Base-by-base conservation (phyloP, 1,140 invertebrate species). In the Drosophila persimilis region DNA sequence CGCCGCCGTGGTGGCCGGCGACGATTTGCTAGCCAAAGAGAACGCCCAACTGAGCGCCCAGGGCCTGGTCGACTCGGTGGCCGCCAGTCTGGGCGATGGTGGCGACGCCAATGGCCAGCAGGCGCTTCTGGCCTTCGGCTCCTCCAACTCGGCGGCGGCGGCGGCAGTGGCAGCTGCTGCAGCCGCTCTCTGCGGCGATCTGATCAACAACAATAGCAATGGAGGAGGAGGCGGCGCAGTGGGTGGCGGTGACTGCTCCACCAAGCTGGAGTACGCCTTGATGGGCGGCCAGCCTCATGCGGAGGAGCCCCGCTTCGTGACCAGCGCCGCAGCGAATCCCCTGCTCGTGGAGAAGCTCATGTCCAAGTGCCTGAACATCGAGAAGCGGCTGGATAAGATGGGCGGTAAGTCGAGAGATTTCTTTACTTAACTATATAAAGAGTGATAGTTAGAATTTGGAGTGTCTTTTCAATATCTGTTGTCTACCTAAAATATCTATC, bases 341-440 rank as follows among this genome's bases (percentile, higher is more conserved):
- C 54, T 91, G 58, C 64, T 91, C 3, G 90, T 90, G 15, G 90
- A 91, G 51, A 91, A 91, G 53, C 63, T 91, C 2, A 83, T 91
- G 73, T 80, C 90, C n/a, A 91, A 90, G 52, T 85, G 80, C 41
- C 41, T 90, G 11, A 89, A 84, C 24, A 83, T 90, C 44, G 79
- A 85, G 41, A 90, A 79, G 50, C 54, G 81, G 5, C 13, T 76
- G 62, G 89, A 84, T 43, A 80, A 84, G 17, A 63, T 84, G 6
- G 67, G 73, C 44, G 88, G 88, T 90, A 43, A 89, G 88, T 84
- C 13, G 0, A 22, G 22, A 17, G 13, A 0, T 44, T n/a, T 26
- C 9, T 9, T 15, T 59, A 20, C 13, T 5, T 50, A 6, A 1
- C 13, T n/a, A n/a, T 22, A 15, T 17, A 8, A 3, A 7, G 6